A percentile compares a stretch with the other conserved stretches of the same genome.
These are phyloP conservation scores for Bombyx mandarina DNA, from an alignment of 1,140 invertebrate species.

Conservation along the genomic window DNA sequence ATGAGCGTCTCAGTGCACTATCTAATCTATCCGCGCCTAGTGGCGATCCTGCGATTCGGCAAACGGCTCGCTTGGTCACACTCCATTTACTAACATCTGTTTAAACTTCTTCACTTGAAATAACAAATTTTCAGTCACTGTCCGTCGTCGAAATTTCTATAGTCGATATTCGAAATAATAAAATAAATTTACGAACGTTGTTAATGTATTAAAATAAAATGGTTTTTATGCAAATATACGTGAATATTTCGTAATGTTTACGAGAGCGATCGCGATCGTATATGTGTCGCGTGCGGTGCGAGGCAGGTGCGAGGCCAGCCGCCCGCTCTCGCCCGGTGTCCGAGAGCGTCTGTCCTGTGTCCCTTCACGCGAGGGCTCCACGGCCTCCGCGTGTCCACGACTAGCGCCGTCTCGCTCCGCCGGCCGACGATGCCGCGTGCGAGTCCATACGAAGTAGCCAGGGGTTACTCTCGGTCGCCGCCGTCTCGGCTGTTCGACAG, in stretches of 20 bases:
- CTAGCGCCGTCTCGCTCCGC: constrained; percentile 53
- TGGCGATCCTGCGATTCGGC: constrained; percentile 41
- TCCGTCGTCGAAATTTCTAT: constrained; percentile 6
- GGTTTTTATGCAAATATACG: not conserved
- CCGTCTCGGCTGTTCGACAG: constrained; percentile 49
- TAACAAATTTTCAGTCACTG: constrained; percentile 30
- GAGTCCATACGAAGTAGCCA: constrained; percentile 61
- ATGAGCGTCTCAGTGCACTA: constrained; percentile 47
- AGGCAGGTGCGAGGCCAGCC: constrained; percentile 61
- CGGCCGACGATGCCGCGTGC: constrained; percentile 63
- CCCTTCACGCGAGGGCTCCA: constrained; percentile 65
- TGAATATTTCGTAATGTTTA: constrained; percentile 33
- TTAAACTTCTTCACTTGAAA: constrained; percentile 41
- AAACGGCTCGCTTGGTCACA: constrained; percentile 36
- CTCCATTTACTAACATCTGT: constrained; percentile 30
- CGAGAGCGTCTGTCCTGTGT: constrained; percentile 71
- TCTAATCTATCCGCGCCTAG: constrained; percentile 53
- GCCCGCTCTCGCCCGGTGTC: constrained; percentile 70
- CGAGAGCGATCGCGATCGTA: constrained; percentile 47
- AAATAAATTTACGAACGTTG: not conserved
- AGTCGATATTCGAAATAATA: not conserved
- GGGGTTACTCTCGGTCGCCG: constrained; percentile 67
- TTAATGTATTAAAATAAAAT: constrained; percentile 6
- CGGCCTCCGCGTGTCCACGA: constrained; percentile 55
- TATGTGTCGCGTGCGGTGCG: constrained; percentile 48